phyloP scores from a whole-genome alignment of 2,113 vertebrate genomes.

The Oxygymnocypris stewartii region DNA sequence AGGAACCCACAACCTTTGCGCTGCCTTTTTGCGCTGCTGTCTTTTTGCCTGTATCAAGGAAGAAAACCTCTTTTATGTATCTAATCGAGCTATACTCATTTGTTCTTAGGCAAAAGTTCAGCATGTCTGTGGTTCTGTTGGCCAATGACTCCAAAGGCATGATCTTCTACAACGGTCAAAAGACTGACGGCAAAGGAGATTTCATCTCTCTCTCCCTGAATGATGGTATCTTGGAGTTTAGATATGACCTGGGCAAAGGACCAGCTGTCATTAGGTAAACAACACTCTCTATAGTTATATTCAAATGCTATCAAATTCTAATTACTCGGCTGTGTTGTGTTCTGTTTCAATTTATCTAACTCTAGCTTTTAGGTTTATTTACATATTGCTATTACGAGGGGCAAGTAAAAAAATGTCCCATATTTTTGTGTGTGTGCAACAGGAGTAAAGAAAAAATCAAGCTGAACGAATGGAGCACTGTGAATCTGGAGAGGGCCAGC shows the following conservation, averaged over 20 bases:
- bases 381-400: neutral
- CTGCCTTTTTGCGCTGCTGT: too few relatives aligned
- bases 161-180: slow-evolving; percentile 97
- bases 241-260: slow-evolving; percentile 96
- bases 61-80: neutral
- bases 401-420: neutral
- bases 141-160: slow-evolving; percentile 83
- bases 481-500: slow-evolving; percentile 85
- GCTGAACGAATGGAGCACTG: slow-evolving; percentile 82
- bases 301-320: neutral
- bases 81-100: slow-evolving; percentile 38
- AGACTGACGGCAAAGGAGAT: slow-evolving; percentile 90
- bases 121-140: slow-evolving; percentile 88
- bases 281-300: neutral
- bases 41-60: neutral
- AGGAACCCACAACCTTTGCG: too few relatives aligned
- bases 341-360: neutral
- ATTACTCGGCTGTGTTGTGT: neutral
- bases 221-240: slow-evolving; percentile 85
- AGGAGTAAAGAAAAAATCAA: slow-evolving; percentile 86
- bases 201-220: slow-evolving; percentile 90
- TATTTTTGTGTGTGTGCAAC: slow-evolving; percentile 23
- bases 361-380: neutral
- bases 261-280: slow-evolving; percentile 87
- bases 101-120: slow-evolving; percentile 83